phyloP scores from a whole-genome alignment of 2,113 vertebrate genomes.

The Zosterops borbonicus region DNA sequence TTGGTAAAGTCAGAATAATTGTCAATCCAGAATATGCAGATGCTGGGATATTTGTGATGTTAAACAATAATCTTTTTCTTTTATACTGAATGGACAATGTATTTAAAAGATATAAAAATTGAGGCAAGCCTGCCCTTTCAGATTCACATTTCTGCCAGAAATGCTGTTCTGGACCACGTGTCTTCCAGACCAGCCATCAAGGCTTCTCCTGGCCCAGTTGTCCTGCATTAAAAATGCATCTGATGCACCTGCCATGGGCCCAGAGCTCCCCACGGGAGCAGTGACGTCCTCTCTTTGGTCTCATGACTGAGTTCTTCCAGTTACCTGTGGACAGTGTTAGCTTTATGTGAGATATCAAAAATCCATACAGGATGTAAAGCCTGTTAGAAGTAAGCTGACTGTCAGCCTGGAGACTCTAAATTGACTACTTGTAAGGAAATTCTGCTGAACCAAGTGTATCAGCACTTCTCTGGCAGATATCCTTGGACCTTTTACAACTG shows the following conservation, averaged over 20 bases:
- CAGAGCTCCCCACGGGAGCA: not conserved
- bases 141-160: not conserved
- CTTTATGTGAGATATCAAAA: slow-evolving; percentile 67
- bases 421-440: slow-evolving; percentile 82
- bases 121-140: not conserved
- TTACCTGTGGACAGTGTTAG: slow-evolving; percentile 28
- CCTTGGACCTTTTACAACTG: slow-evolving; percentile 59
- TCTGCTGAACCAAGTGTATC: slow-evolving; percentile 75
- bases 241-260: slow-evolving; percentile 17
- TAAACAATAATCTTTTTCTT: not conserved
- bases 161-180: not conserved
- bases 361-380: slow-evolving; percentile 79
- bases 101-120: slow-evolving; percentile 10
- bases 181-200: slow-evolving; percentile 30
- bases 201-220: slow-evolving; percentile 38
- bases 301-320: slow-evolving; percentile 41
- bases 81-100: not conserved
- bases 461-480: slow-evolving; percentile 83
- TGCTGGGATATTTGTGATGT: not conserved
- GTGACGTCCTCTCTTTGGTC: slow-evolving; percentile 41
- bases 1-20: not conserved
- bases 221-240: slow-evolving; percentile 67
- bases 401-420: slow-evolving; percentile 79
- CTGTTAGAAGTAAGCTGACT: slow-evolving; percentile 85
- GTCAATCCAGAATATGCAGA: not conserved